Base-by-base conservation (phyloP, 2,888 invertebrate species). In the Dasypogon diadema region DNA sequence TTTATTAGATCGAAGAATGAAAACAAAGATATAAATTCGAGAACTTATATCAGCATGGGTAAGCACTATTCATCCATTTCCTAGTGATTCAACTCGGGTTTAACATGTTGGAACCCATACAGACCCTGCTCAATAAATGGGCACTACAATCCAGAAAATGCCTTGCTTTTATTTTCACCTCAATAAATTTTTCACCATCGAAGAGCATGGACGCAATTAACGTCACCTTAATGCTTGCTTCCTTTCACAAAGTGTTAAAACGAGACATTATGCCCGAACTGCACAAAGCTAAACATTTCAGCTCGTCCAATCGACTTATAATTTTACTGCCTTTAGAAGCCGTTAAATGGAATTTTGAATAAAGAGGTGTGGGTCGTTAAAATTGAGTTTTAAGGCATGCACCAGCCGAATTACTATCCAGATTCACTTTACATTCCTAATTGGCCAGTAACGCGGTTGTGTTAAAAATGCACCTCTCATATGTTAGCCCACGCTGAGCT, bases 351-450 rank as follows among this genome's bases (percentile, higher is more conserved):
- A 6, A 30, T n/a, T 14, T 30, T 24, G 26, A 30, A 58, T 58
- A 30, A 16, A 16, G 10, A 30, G 16, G 26, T 16, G 16, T 14
- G 58, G 14, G 58, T 58, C 58, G 58, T 58, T 58, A 58, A 58
- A 16, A 58, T 58, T 58, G n/a, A 16, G 30, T 30, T 58, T 58
- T 58, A 58, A 30, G 58, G 16, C 30, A 24, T 26, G 26, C 16
- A 26, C 30, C 58, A 24, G 30, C 58, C 30, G 58, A 58, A 58
- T 26, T 58, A 58, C 30, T 58, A 16, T 30, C 26, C 58, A 30
- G 30, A 58, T 58, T 58, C 58, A 58, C 58, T 58, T 58, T 58
- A 58, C 24, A 58, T 58, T 58, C 30, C 58, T 58, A 58, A 58
- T 58, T 58, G 58, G 14, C 58, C 58, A 58, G 30, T 58, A 58